Base-by-base conservation (phyloP, 2,888 invertebrate species). In the Drosophila infuscata region DNA sequence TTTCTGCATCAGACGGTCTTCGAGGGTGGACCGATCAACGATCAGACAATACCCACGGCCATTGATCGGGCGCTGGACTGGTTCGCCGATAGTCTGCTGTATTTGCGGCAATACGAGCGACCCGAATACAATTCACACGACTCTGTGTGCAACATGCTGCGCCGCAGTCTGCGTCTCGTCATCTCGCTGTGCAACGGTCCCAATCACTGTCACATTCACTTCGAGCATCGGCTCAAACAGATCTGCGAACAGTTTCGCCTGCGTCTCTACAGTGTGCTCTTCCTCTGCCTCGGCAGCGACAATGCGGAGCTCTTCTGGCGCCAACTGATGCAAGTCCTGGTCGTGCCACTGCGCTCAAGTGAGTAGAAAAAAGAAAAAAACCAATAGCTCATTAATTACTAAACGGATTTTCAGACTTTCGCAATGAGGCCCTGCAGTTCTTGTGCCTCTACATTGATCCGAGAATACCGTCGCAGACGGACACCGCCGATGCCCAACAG, bases 301-400 rank as follows among this genome's bases (percentile, higher is more conserved):
- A 92, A 92, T 85, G 91, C 93, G 0, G 91, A 92, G 72, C 74
- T 91, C 38, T 93, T 89, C 67, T 92, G 93, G 91, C 82, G 83
- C 35, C 92, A 92, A 68, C 76, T 93, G 61, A 92, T 91, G 87
- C 88, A 90, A 33, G 72, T 89, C 56, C 80, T 92, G 3, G 66
- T 76, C 60, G 75, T 71, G 29, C 88, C 91, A 6, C 61, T 90
- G 51, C 81, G 78, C 25, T 66, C 80, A 52, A 83, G 92, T 92
- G 75, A 83, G 92, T 88, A 46, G 3, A 38, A 0, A 9, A 38
- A 12, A 3, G 9, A 0, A 4, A 41, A 41, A 12, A 3, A 9
- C 20, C 5, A 8, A 15, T 7, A 25, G 15, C 30, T 32, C 5
- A 5, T 8, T 8, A 20, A 33, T 35, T 29, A n/a, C 11, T 33